Evolutionary conservation across 2,888 invertebrate species (phyloP), one percentile per base, ranked within the genome.

Genomic region (Pheosia gnoma): DNA sequence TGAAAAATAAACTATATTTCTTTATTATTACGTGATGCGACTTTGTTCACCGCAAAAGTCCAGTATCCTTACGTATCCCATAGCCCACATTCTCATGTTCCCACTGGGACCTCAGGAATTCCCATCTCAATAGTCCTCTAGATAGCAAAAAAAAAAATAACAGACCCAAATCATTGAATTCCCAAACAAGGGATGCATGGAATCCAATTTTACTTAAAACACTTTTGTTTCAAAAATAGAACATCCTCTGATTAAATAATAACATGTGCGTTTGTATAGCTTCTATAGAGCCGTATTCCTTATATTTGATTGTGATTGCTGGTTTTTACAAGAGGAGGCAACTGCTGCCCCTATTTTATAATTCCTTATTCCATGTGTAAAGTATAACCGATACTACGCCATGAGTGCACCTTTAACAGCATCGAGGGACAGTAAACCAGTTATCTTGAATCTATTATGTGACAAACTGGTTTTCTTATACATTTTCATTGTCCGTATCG

Each of bases 401-500:
- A 5, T 37, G 53, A 37, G 37, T 53, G 37, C 53, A 25, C 37
- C 36, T 53, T 37, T 10, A 37, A 53, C 53, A 53, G 37, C 53
- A 53, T 53, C 53, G 5, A 37, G 53, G 10, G 37, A 37, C 37
- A 9, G 37, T 25, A 4, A 53, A 53, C 53, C 37, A 37, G 53
- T 53, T 53, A 11, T 10, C 0, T 53, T 36, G 36, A 53, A 37
- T 53, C 10, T 53, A 53, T 53, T 53, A 53, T 37, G 53, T 53
- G 10, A 53, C 9, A 11, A 51, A 53, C 53, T 37, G 36, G 53
- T 53, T 47, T 51, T 25, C 49, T 10, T 49, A 49, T 10, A 47
- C n/a, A 49, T 36, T 37, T 53, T 53, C 53, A 53, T 53, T 53
- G 53, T 37, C 53, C 37, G 37, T 53, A 37, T 53, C 53, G 37